Percentiles rank a stretch among this genome's conserved stretches.
Evolutionary conservation across 2,888 invertebrate species (phyloP).

Genomic region (Acrobeloides nanus): DNA sequence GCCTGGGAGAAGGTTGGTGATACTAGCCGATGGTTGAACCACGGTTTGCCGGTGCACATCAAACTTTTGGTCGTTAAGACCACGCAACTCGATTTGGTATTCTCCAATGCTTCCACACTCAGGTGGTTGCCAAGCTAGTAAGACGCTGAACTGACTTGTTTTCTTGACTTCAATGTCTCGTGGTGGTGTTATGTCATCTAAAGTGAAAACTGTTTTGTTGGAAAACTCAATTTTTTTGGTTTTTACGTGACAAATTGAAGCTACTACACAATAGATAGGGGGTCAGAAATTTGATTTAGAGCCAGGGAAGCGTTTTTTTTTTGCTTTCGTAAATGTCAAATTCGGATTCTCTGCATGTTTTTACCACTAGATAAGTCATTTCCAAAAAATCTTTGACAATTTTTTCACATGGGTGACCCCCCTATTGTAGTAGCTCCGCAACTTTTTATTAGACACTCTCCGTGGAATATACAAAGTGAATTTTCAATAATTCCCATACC

Average conservation of each 20-base stretch:
- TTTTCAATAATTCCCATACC: constrained; percentile 24
- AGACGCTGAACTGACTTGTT: constrained; percentile 42
- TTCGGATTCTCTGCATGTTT: too few relatives aligned
- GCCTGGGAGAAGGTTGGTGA: constrained; percentile 50
- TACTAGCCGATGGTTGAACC: constrained; percentile 47
- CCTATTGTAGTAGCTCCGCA: too few relatives aligned
- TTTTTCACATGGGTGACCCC: too few relatives aligned
- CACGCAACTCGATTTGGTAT: constrained; percentile 47
- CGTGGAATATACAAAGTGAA: too few relatives aligned
- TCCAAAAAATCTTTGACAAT: neutral
- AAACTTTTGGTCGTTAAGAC: constrained; percentile 38
- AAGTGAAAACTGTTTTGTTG: constrained; percentile 6
- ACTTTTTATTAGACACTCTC: too few relatives aligned
- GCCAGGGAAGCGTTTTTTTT: too few relatives aligned
- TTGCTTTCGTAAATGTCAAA: too few relatives aligned
- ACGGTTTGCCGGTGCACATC: constrained; percentile 52
- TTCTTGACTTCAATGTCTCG: constrained; percentile 42
- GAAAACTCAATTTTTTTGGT: neutral
- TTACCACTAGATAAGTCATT: neutral
- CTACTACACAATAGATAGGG: neutral
- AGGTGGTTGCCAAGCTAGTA: constrained; percentile 50
- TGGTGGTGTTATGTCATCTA: constrained; percentile 50
- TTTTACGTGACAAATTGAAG: neutral
- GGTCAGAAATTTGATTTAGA: neutral
- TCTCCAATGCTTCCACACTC: constrained; percentile 52